Base-by-base conservation (phyloP, 2,888 invertebrate species). In the Oligia strigilis region DNA sequence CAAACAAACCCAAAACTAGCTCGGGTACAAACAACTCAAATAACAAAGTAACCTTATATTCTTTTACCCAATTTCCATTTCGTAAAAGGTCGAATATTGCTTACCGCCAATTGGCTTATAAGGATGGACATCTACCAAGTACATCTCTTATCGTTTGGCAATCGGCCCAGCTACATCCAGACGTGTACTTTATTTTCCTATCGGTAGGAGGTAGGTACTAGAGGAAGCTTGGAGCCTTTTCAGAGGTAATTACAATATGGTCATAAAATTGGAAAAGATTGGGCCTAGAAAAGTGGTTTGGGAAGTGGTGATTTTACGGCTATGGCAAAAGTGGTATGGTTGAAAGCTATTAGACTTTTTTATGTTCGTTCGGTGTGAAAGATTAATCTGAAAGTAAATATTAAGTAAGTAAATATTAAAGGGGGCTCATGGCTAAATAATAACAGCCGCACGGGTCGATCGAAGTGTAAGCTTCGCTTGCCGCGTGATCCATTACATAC, bases 71-170 rank as follows among this genome's bases (percentile, higher is more conserved):
- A 85, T 88, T 72, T 81, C 88, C 71, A 85, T 88, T 88, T 86
- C 65, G 75, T 78, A 75, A 77, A 77, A 77, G 88, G 74, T 36
- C 86, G 62, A 86, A 82, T 72, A 77, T 86, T 74, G 60, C 77
- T 77, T 77, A 75, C 77, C 71, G 70, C 83, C 84, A 77, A 86
- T 82, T 79, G 77, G 83, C 60, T 82, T 80, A 76, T 79, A 87
- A 82, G 58, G 64, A 88, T 80, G 86, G 89, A 77, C 83, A 73
- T 78, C 52, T 80, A 65, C 69, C 64, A 75, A 77, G 87, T 80
- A 78, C 81, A 72, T 75, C 78, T 79, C 77, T 88, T 84, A 87
- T 83, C 84, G 72, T 72, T 87, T 87, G 89, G 89, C 87, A 83
- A 88, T 71, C 81, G 62, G 77, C 89, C 89, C 77, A 87, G 75